A percentile compares a stretch with the other conserved stretches of the same genome.
phyloP scores from a whole-genome alignment of 2,113 vertebrate species.

The Ramphastos sulfuratus region DNA sequence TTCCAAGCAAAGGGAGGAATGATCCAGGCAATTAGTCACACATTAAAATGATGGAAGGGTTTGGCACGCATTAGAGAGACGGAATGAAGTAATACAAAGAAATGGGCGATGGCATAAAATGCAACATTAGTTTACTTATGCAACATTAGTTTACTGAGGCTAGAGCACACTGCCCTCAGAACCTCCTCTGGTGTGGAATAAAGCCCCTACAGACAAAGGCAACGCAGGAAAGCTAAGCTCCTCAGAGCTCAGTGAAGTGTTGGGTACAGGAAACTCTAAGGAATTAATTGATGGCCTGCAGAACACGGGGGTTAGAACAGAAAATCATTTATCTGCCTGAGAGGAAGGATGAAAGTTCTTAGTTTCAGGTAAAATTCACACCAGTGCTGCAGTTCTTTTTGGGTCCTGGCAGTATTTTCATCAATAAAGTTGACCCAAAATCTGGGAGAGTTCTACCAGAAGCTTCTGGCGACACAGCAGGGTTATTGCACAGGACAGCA shows the following conservation, averaged over 20 bases:
- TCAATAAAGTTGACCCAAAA: background rate
- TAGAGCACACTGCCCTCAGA: background rate
- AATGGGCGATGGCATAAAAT: slow-evolving; percentile 36
- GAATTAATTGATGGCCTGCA: background rate
- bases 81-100: slow-evolving; percentile 3
- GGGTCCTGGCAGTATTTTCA: background rate
- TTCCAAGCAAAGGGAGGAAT: background rate
- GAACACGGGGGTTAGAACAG: background rate
- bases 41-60: slow-evolving; percentile 1
- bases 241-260: background rate
- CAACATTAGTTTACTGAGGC: background rate
- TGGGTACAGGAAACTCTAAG: background rate
- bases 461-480: background rate
- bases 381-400: background rate
- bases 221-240: background rate
- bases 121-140: slow-evolving; percentile 36
- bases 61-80: background rate
- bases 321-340: background rate
- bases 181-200: background rate
- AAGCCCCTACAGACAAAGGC: background rate
- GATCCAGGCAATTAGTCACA: slow-evolving; percentile 42
- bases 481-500: background rate
- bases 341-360: background rate
- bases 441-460: background rate
- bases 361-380: background rate